These are phyloP conservation scores for Tarsius wallacei DNA, from an alignment of 2,797 vertebrate genomes.

Conservation along the genomic window DNA sequence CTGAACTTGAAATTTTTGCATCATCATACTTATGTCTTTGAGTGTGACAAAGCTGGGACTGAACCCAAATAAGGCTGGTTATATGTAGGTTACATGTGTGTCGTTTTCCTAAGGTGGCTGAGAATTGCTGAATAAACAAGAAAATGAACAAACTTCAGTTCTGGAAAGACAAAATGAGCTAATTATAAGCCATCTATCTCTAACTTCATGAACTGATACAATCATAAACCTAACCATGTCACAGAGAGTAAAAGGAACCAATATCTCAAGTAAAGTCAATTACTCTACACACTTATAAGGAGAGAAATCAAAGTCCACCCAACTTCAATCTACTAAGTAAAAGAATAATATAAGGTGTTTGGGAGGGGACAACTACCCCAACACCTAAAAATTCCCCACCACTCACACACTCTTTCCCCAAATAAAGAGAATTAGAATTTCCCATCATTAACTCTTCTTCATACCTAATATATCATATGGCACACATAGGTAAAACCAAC, in stretches of 20 bases:
- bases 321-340: neutral
- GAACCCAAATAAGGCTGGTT: neutral
- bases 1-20: too few species aligned
- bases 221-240: neutral
- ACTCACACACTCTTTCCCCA: neutral
- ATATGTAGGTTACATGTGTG: neutral
- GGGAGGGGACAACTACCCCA: neutral
- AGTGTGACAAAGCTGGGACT: neutral
- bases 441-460: neutral
- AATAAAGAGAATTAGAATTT: neutral
- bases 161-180: neutral
- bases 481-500: neutral
- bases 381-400: neutral
- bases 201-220: slow-evolving; percentile 1
- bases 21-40: slow-evolving; percentile 50
- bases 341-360: neutral
- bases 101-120: neutral
- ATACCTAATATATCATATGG: neutral
- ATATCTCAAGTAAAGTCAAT: neutral
- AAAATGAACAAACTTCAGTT: slow-evolving; percentile 26
- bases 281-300: neutral
- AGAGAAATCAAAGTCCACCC: neutral
- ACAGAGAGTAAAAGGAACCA: neutral
- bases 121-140: neutral
- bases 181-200: slow-evolving; percentile 4